Evolutionary conservation across 2,113 vertebrate species (phyloP), one percentile per base, ranked within the genome.

Genomic region (Cyanistes caeruleus): DNA sequence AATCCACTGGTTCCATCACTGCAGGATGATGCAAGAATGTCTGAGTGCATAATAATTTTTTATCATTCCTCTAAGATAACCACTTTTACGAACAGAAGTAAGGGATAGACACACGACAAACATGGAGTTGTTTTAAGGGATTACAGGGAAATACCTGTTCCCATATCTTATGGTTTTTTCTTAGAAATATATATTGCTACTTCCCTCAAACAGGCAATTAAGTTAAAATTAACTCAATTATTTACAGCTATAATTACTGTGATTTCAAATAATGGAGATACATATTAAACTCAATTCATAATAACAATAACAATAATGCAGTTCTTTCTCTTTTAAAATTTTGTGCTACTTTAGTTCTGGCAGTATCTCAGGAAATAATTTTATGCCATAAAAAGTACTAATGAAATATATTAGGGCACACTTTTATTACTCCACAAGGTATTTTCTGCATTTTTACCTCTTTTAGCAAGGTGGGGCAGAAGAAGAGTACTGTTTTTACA

Each of bases 401-500:
- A 30, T 24, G 19, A 55, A 18, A 51, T 37, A 60, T 23, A 67
- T 41, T 10, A 62, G 16, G 8, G 8, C 25, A 11, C 23, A 7
- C 17, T 51, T 52, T 30, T 27, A n/a, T 46, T 20, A 27, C 0
- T 2, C 19, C 20, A 33, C 13, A 48, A 67, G 60, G 35, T 30
- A 30, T 35, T 72, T 88, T 76, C 25, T 67, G 20, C 31, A 28
- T 37, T 80, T 79, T 69, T 75, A 5, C 39, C 14, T 41, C 51
- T 83, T 74, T 80, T 31, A 46, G 9, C 24, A 30, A 35, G 11
- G 6, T 24, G 16, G 5, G 22, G 19, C 5, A 7, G 11, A 11
- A 22, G 10, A 15, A 16, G 0, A 4, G 1, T 8, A 7, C 20
- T 55, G 11, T 30, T 60, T 87, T 70, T 37, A 27, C 25, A 25